Evolutionary conservation across 2,888 invertebrate genomes (phyloP).

Genomic region (Cryptus armator): DNA sequence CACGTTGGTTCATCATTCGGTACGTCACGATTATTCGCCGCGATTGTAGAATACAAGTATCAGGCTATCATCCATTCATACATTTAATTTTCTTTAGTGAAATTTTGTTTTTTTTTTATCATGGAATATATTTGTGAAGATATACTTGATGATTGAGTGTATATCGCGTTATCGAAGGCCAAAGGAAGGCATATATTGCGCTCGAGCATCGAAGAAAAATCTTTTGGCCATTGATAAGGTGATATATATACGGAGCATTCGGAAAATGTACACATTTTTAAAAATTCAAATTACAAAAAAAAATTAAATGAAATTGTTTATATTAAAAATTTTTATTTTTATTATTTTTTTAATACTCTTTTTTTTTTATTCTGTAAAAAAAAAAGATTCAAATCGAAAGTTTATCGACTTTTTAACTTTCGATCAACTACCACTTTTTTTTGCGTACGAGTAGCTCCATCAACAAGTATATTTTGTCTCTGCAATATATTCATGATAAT

Average conservation of each 20-base stretch:
- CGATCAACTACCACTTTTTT: too few relatives aligned
- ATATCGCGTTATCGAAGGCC: neutral
- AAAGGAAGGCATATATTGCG: too few relatives aligned
- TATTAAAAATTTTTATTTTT: too few relatives aligned
- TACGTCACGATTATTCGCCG: constrained; percentile 39
- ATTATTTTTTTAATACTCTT: too few relatives aligned
- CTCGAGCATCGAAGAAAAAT: neutral
- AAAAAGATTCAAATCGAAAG: too few relatives aligned
- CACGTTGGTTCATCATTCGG: constrained; percentile 53
- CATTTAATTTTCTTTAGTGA: constrained; percentile 49
- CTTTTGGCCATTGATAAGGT: too few relatives aligned
- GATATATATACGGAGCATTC: neutral
- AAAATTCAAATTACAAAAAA: too few relatives aligned
- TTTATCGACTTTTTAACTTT: too few relatives aligned
- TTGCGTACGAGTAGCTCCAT: too few relatives aligned
- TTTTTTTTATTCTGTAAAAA: too few relatives aligned
- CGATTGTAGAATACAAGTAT: constrained; percentile 37
- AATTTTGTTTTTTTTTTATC: constrained; percentile 27
- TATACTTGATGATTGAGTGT: neutral
- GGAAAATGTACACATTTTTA: neutral
- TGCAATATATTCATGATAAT: neutral
- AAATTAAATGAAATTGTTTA: too few relatives aligned
- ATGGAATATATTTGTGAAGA: neutral
- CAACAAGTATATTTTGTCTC: neutral
- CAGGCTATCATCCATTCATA: constrained; percentile 57